phyloP scores from a whole-genome alignment of 2,113 vertebrate species.

The Phrynosoma blainvillii region DNA sequence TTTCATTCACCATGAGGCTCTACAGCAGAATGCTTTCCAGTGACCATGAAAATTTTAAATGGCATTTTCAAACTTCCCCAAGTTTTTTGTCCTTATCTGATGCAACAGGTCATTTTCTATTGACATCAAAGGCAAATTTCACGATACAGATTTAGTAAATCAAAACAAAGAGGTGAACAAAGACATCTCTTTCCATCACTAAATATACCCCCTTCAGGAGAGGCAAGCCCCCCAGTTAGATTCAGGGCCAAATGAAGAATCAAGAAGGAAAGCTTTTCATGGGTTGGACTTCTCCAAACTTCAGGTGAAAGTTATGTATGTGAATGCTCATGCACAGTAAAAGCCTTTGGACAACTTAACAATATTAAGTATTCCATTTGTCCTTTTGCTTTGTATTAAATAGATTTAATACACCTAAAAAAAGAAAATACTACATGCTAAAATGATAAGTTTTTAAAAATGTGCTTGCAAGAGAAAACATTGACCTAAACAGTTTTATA shows the following conservation, averaged over 20 bases:
- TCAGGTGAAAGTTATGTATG: not conserved
- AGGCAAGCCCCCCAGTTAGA: not conserved
- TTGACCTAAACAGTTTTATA: slow-evolving; percentile 40
- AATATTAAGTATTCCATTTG: not conserved
- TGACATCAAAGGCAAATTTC: not conserved
- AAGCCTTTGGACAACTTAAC: not conserved
- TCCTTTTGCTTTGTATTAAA: not conserved
- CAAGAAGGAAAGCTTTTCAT: not conserved
- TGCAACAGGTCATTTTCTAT: not conserved
- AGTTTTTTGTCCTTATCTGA: not conserved
- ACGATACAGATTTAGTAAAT: not conserved
- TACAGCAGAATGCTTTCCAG: not conserved
- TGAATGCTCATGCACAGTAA: not conserved
- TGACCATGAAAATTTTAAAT: slow-evolving; percentile 10
- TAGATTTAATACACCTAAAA: not conserved
- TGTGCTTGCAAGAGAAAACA: slow-evolving; percentile 35
- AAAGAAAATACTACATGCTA: not conserved
- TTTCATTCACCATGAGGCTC: not conserved
- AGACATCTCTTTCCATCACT: not conserved
- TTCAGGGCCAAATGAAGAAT: not conserved
- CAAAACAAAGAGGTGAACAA: not conserved
- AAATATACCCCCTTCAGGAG: not conserved
- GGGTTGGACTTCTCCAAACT: not conserved
- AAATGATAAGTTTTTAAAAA: not conserved
- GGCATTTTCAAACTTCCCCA: slow-evolving; percentile 8